These are phyloP conservation scores for Otus sunia DNA, from an alignment of 2,113 vertebrate species.

Conservation along the genomic window DNA sequence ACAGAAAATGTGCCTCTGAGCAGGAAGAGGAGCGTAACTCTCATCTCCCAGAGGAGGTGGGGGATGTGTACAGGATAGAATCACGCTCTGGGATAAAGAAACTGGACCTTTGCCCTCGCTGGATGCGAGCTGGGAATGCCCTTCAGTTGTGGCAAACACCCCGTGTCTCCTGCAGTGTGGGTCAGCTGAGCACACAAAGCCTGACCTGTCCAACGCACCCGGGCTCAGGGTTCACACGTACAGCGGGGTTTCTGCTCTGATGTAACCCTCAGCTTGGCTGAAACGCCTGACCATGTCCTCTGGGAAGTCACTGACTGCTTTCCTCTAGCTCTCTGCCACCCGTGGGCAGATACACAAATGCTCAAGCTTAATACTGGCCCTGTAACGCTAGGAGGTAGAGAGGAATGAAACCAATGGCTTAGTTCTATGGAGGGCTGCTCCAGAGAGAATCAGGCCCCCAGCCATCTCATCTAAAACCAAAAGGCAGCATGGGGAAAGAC, in stretches of 20 bases:
- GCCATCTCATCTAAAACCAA: not conserved
- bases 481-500: not conserved
- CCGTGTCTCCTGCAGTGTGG: fast-evolving
- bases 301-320: not conserved
- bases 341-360: not conserved
- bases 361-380: not conserved
- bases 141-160: not conserved
- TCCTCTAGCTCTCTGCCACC: not conserved
- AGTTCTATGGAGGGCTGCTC: not conserved
- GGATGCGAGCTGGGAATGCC: not conserved
- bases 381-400: not conserved
- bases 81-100: not conserved
- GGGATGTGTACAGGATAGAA: not conserved
- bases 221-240: not conserved
- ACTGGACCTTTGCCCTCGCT: not conserved
- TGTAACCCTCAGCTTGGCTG: not conserved
- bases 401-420: not conserved
- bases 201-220: fast-evolving
- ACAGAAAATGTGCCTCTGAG: not conserved
- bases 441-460: not conserved
- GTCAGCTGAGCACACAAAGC: not conserved
- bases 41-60: not conserved
- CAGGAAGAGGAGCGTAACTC: not conserved
- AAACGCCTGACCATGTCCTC: not conserved
- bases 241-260: not conserved